Evolutionary conservation across 2,113 vertebrate species (phyloP).

Genomic region (Ictalurus furcatus): DNA sequence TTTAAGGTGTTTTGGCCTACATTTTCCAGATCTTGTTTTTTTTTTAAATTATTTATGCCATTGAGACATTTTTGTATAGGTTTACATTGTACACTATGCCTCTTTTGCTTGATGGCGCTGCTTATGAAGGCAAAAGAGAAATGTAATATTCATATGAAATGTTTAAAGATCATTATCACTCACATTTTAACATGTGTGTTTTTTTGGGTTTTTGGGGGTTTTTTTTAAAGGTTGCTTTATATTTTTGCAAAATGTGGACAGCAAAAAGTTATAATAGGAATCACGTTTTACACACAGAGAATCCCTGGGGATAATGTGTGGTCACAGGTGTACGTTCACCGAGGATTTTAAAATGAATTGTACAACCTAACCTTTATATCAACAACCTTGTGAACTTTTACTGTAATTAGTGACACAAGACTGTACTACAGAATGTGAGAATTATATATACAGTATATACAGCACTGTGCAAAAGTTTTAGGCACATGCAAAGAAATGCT

Average conservation of each 20-base stretch:
- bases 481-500: too few relatives aligned
- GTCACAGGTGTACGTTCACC: too few relatives aligned
- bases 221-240: background rate
- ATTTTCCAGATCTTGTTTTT: background rate
- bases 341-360: too few relatives aligned
- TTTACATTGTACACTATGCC: background rate
- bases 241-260: background rate
- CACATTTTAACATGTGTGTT: background rate
- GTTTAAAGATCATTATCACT: background rate
- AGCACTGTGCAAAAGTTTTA: too few relatives aligned
- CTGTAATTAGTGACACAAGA: background rate
- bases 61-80: conserved; percentile 17
- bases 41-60: conserved; percentile 11
- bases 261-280: background rate
- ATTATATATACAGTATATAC: background rate
- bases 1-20: background rate
- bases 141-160: conserved; percentile 26
- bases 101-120: conserved; percentile 42
- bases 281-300: background rate
- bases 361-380: too few relatives aligned
- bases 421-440: background rate
- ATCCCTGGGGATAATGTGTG: too few relatives aligned
- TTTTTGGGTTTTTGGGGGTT: background rate
- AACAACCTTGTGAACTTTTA: background rate
- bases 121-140: conserved; percentile 50